Conservation (phyloP, 2,797 vertebrate genomes). For the Neopelma chrysocephalum region DNA sequence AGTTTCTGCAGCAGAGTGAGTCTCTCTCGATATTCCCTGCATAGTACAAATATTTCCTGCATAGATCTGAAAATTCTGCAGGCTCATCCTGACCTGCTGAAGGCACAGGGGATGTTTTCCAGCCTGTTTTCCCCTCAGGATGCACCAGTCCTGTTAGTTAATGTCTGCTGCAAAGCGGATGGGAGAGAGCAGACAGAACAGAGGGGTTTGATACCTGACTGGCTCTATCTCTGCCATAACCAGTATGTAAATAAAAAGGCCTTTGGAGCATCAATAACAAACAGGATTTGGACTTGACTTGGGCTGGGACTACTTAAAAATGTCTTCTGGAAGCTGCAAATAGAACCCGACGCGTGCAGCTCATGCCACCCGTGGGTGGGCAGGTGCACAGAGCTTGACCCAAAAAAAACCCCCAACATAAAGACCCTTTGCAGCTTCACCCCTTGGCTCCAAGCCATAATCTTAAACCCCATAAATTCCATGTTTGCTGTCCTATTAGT, state of each 20-base stretch:
- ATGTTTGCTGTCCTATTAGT: background rate
- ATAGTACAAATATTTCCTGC: background rate
- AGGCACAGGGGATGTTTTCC: background rate
- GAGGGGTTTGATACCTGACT: background rate
- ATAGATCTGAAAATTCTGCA: background rate
- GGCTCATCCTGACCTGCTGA: background rate
- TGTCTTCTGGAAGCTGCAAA: background rate
- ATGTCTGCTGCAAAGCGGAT: background rate
- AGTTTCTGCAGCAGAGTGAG: background rate
- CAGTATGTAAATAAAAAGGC: background rate
- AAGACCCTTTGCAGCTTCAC: background rate
- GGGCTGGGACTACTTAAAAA: background rate
- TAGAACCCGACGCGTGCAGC: fast-evolving
- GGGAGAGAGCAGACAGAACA: background rate
- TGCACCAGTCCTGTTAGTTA: background rate
- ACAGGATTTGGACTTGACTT: background rate
- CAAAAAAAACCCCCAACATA: background rate
- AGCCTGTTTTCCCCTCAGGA: background rate
- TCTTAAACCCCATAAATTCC: background rate
- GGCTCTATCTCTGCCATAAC: background rate
- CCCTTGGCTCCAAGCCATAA: background rate
- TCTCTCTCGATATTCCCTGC: no score
- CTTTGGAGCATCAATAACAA: background rate
- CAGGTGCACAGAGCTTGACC: background rate
- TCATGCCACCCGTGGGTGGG: fast-evolving